These are phyloP conservation scores for Akabosia matsudoensis DNA, from an alignment of 1,140 invertebrate species.

Conservation along the genomic window DNA sequence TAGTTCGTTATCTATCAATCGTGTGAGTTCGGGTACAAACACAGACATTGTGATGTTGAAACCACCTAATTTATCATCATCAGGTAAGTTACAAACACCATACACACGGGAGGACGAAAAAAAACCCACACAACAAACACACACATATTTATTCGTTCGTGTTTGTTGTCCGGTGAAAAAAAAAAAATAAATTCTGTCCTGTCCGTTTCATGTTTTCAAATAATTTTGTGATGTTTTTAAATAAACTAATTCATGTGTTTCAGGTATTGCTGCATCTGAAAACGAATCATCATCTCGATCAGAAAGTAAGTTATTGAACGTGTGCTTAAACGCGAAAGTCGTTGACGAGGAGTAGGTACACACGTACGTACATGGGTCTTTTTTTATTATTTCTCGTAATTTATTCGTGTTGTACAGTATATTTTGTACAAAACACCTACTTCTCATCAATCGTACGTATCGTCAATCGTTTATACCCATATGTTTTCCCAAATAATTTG, in stretches of 20 bases:
- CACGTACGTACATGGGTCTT: background rate
- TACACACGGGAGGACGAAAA: background rate
- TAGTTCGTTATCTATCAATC: background rate
- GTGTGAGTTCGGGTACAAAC: background rate
- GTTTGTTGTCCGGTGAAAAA: too few relatives aligned
- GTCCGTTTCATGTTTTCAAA: too few relatives aligned
- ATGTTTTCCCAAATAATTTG: too few relatives aligned
- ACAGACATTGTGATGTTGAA: background rate
- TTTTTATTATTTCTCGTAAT: background rate
- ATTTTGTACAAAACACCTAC: too few relatives aligned
- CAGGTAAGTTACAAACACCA: too few relatives aligned
- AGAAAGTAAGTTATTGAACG: background rate
- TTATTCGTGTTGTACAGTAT: too few relatives aligned
- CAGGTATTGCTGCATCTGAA: background rate
- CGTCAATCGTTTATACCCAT: too few relatives aligned
- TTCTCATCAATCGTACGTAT: too few relatives aligned
- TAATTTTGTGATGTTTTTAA: too few relatives aligned
- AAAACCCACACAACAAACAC: too few relatives aligned
- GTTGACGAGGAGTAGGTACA: background rate
- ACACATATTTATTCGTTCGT: too few relatives aligned
- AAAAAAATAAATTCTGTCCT: too few relatives aligned
- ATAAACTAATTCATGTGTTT: background rate
- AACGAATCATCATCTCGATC: background rate
- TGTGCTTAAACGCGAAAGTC: background rate
- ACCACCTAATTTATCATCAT: background rate